Evolutionary conservation across 37 sponge, comb jelly and placozoan species (phyloP).

Genomic region (Dysidea cf. avara): DNA sequence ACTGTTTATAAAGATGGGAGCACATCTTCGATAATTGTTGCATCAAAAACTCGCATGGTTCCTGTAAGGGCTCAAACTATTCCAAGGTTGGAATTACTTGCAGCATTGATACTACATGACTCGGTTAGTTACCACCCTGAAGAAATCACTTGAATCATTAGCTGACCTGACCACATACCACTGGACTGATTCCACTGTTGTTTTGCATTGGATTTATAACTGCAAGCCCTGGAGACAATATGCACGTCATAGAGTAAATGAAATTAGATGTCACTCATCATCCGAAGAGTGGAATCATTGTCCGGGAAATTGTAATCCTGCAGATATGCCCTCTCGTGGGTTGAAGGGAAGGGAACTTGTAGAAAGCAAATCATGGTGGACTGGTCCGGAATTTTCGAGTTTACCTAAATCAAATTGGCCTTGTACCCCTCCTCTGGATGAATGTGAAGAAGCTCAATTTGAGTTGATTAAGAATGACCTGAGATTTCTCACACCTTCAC

Average conservation of each 20-base stretch:
- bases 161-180: too few species aligned
- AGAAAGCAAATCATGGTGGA: slow-evolving; percentile 7
- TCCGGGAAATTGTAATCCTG: slow-evolving; percentile 3
- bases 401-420: not conserved
- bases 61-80: slow-evolving; percentile 18
- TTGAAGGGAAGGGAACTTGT: too few species aligned
- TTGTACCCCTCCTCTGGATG: too few species aligned
- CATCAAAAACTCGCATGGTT: slow-evolving; percentile 18
- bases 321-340: slow-evolving; percentile 7
- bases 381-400: slow-evolving; percentile 14
- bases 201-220: too few species aligned
- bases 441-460: too few species aligned
- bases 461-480: too few species aligned
- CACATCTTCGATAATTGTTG: too few species aligned
- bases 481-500: too few species aligned
- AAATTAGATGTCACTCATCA: slow-evolving; percentile 7
- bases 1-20: too few species aligned
- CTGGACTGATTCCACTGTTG: slow-evolving; percentile 27
- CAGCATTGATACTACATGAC: slow-evolving; percentile 22
- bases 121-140: not conserved
- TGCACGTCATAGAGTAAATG: slow-evolving; percentile 19
- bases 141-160: too few species aligned
- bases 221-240: slow-evolving; percentile 12
- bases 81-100: slow-evolving; percentile 31
- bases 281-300: slow-evolving; percentile 10